These are phyloP conservation scores for Lutjanus erythropterus DNA, from an alignment of 2,113 vertebrate genomes.

Conservation along the genomic window DNA sequence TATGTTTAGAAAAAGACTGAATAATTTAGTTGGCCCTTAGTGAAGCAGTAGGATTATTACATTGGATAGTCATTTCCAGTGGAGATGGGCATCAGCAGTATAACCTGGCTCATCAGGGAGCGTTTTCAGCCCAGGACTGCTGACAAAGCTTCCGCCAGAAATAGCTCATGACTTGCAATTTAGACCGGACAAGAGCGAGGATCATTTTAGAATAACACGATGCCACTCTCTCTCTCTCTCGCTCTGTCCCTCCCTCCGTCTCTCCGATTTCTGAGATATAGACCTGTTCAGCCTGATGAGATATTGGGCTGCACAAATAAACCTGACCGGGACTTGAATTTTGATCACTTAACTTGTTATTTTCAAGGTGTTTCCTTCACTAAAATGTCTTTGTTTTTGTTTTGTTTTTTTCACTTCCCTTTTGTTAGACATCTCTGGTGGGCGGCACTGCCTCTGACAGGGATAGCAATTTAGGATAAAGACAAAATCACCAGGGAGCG, in stretches of 20 bases:
- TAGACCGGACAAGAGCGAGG: slow-evolving; percentile 37
- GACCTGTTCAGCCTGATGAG: neutral
- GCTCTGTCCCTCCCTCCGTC: slow-evolving; percentile 10
- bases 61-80: slow-evolving; percentile 68
- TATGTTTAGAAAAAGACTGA: slow-evolving; percentile 49
- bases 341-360: neutral
- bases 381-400: neutral
- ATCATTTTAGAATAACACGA: slow-evolving; percentile 55
- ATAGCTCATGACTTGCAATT: slow-evolving; percentile 81
- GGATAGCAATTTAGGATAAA: neutral
- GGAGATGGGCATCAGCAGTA: slow-evolving; percentile 78
- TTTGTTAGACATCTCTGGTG: neutral
- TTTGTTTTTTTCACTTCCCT: neutral
- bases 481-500: neutral
- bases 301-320: neutral
- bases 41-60: slow-evolving; percentile 57
- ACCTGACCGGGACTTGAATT: neutral
- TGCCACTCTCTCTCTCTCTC: slow-evolving; percentile 29
- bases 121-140: slow-evolving; percentile 70
- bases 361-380: neutral
- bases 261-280: neutral
- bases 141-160: slow-evolving; percentile 77
- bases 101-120: slow-evolving; percentile 76
- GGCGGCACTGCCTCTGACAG: neutral
- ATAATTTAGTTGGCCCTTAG: slow-evolving; percentile 66